A percentile compares a stretch with the other conserved stretches of the same genome.
phyloP scores from a whole-genome alignment of 2,888 invertebrate species.

The Watsonalla binaria region DNA sequence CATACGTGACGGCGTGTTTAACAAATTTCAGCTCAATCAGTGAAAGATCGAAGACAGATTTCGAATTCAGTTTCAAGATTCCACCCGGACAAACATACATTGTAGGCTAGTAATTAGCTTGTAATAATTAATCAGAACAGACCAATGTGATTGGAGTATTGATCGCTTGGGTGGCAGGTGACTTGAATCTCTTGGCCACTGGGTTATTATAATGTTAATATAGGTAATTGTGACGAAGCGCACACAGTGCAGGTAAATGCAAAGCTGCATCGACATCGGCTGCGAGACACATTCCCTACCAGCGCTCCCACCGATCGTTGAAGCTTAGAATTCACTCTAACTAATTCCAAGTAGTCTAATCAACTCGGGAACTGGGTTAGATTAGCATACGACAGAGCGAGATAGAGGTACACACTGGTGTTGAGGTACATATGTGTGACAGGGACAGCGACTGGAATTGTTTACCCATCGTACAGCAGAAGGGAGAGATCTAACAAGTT shows the following conservation, averaged over 20 bases:
- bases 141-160: too few species aligned
- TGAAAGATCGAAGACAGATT: too few species aligned
- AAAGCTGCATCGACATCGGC: not conserved
- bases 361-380: slow-evolving; percentile 28
- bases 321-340: slow-evolving; percentile 10
- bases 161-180: too few species aligned
- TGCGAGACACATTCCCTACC: not conserved
- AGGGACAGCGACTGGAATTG: slow-evolving; percentile 17
- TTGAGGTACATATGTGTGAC: slow-evolving; percentile 4
- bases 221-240: too few species aligned
- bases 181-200: too few species aligned
- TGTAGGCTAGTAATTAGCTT: too few species aligned
- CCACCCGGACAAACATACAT: too few species aligned
- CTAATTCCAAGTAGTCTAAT: slow-evolving; percentile 21
- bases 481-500: slow-evolving; percentile 28
- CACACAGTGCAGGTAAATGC: not conserved
- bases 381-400: slow-evolving; percentile 25
- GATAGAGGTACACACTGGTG: not conserved
- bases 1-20: too few species aligned
- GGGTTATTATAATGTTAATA: too few species aligned
- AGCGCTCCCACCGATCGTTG: slow-evolving; percentile 5
- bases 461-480: slow-evolving; percentile 31
- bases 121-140: too few species aligned
- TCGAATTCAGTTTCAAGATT: too few species aligned
- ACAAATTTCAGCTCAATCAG: too few species aligned